Base-by-base conservation (phyloP, 35 echinoderm and acorn worm species). In the Holothuria glaberrima region DNA sequence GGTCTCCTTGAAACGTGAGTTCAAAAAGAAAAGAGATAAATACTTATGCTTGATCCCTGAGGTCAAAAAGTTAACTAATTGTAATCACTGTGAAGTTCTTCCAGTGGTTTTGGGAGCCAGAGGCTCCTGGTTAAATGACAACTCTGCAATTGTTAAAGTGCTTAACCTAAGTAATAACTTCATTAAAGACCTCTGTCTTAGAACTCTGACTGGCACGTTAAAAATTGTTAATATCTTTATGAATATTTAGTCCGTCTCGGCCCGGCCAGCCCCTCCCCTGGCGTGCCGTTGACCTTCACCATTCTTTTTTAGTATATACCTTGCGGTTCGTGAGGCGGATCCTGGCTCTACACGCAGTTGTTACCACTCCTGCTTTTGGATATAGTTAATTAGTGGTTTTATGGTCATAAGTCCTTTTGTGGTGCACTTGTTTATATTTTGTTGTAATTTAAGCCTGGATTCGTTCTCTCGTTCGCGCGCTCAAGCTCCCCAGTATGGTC, bases 181-280 rank as follows among this genome's bases (percentile, higher is more conserved):
- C 20, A 48, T 78, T 22, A 52, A 50, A 48, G 74, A 78, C 22
- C 2, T 78, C 9, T 78, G 74, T 78, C 74, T 50, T 52, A 52
- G 21, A 6, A n/a, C 20, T 6, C 1, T 78, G 5, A 9, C 38
- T 48, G 74, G 74, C 16, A 78, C 74, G 0, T 17, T 78, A 50
- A 78, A 78, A 74, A 30, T 74, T 33, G 7, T 74, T 1, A 30
- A 74, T 30, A 35, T 74, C 21, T 74, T 74, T 74, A 74, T 74
- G 70, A 35, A 30, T 36, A 33, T 35, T 21, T 35, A 21, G 20
- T 41, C 5, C 7, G 30, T 38, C 33, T 74, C 7, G 36, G 9
- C 36, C 32, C 38, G 9, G 19, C 70, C 38, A 13, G 25, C 2
- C 0, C 70, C 10, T 36, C 70, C 9, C 26, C 36, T 30, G 31